Evolutionary conservation across 2,888 invertebrate species (phyloP), one percentile per base, ranked within the genome.

Genomic region (Apomyelois bistriatella): DNA sequence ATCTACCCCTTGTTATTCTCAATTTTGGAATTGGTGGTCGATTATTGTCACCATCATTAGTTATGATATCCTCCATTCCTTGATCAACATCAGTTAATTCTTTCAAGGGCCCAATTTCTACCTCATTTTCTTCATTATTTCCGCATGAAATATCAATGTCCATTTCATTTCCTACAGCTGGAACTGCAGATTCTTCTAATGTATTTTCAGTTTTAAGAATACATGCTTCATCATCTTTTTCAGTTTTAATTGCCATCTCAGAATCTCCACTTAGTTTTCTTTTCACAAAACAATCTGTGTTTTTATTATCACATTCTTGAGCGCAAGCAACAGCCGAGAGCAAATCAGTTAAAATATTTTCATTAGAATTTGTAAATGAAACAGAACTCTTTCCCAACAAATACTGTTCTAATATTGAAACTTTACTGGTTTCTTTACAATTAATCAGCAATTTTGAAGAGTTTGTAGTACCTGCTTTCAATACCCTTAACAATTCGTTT

Each of bases 321-420:
- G 93, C 93, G 59, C 91, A 87, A 17, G 92, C 90, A 22, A 93
- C 91, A 1, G 93, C 92, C 1, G 92, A 91, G 48, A 93, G 79
- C 54, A 94, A 78, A 70, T 94, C 94, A 55, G 92, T 91, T 56
- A 92, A 82, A 54, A 94, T 92, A 22, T 89, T 91, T 64, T 93
- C 93, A 69, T 90, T 91, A 36, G 85, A 78, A 62, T 74, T 87
- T 38, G 66, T 58, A 15, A 64, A 53, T 71, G 80, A 58, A 9
- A 68, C 65, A 48, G 79, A 62, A 63, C 79, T 90, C 68, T 91
- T 92, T 17, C 93, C 92, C 47, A 93, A 89, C 55, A 94, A 80
- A 70, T 94, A 94, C 72, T 94, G 94, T 72, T 94, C 94, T 56
- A 94, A 81, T 75, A 94, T 94, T 28, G 94, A 94, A 59, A 92